These are phyloP conservation scores for Drymonia ruficornis DNA, from an alignment of 2,888 invertebrate genomes.

Conservation along the genomic window DNA sequence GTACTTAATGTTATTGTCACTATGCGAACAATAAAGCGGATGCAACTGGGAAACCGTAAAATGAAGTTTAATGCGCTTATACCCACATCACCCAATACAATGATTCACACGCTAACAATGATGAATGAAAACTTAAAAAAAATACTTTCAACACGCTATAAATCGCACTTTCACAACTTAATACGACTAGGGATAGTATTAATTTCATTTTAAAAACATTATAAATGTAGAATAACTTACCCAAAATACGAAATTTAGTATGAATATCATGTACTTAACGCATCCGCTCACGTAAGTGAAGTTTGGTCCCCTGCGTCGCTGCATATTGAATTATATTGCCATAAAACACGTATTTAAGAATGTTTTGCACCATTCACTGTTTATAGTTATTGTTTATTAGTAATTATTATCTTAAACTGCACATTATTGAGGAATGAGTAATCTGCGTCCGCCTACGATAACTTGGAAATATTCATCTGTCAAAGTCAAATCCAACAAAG, in stretches of 20 bases:
- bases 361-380: constrained; percentile 17
- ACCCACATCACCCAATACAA: constrained; percentile 14
- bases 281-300: constrained; percentile 94
- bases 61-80: background rate
- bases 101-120: constrained; percentile 48
- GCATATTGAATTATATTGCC: constrained; percentile 68
- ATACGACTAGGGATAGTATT: background rate
- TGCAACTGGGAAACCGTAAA: background rate
- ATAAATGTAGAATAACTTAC: constrained; percentile 82
- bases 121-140: constrained; percentile 13
- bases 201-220: background rate
- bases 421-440: constrained; percentile 31
- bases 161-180: background rate
- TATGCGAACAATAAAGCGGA: constrained; percentile 1
- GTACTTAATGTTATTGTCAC: background rate
- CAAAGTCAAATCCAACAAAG: background rate
- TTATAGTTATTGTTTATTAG: constrained; percentile 19
- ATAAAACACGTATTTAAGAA: constrained; percentile 17
- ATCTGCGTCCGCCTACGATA: constrained; percentile 23
- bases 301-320: constrained; percentile 87
- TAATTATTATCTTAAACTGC: constrained; percentile 15
- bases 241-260: constrained; percentile 96
- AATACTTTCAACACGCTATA: background rate
- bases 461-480: constrained; percentile 12
- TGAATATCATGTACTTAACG: constrained; percentile 95